Percentiles rank a stretch among this genome's conserved stretches.
Evolutionary conservation across 2,888 invertebrate species (phyloP).

Genomic region (Dynastes hyllus): DNA sequence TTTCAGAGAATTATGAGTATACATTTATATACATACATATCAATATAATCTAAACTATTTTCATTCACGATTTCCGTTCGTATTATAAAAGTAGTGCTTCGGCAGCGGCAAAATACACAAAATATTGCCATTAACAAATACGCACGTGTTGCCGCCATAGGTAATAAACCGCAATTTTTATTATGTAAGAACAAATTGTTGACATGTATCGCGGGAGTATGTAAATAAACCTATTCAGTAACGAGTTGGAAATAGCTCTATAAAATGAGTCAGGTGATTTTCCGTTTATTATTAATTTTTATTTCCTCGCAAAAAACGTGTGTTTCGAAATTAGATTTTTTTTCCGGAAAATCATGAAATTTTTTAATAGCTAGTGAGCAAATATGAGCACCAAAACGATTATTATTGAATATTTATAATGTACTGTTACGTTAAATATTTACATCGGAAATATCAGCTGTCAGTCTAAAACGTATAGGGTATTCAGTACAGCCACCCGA

Average conservation of each 20-base stretch:
- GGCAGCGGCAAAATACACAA: constrained; percentile 8
- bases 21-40: neutral
- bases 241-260: constrained; percentile 11
- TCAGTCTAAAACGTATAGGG: no score
- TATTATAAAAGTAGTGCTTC: neutral
- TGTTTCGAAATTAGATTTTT: neutral
- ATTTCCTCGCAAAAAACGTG: constrained; percentile 14
- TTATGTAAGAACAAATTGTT: constrained; percentile 32
- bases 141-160: constrained; percentile 9
- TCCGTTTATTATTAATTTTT: constrained; percentile 33
- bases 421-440: no score
- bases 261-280: constrained; percentile 22
- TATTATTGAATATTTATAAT: no score
- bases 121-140: constrained; percentile 13
- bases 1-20: no score
- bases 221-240: constrained; percentile 25
- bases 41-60: constrained; percentile 7
- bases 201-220: constrained; percentile 22
- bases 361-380: no score
- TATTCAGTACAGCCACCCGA: no score
- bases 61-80: constrained; percentile 20
- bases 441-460: no score
- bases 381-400: no score
- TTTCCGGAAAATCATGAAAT: neutral
- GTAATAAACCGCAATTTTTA: constrained; percentile 31